phyloP scores from a whole-genome alignment of 2,888 invertebrate genomes.

The Pristionchus mayeri region DNA sequence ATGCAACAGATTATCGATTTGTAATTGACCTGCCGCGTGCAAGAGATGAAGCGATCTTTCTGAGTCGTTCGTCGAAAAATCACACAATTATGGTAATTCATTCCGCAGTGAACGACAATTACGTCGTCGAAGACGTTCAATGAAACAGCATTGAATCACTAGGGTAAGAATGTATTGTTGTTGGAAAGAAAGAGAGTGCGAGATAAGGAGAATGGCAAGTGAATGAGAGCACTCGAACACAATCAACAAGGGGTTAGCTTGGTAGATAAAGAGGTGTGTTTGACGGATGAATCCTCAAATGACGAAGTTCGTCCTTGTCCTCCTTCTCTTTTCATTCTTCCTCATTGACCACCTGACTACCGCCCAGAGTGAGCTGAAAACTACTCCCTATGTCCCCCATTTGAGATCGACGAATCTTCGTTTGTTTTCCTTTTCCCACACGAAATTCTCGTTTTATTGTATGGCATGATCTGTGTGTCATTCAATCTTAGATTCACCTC shows the following conservation, averaged over 20 bases:
- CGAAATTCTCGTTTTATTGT: too few relatives aligned
- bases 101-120: neutral
- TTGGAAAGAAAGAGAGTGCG: too few relatives aligned
- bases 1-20: conserved; percentile 35
- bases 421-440: neutral
- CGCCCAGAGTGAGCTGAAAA: neutral
- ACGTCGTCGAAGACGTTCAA: conserved; percentile 6
- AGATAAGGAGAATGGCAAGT: neutral
- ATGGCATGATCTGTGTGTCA: neutral
- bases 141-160: too few relatives aligned
- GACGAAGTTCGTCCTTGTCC: neutral
- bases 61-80: neutral
- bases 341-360: neutral
- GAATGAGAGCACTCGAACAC: neutral
- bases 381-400: neutral
- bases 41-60: conserved; percentile 36
- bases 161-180: too few relatives aligned
- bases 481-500: neutral
- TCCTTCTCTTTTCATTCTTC: neutral
- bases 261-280: neutral
- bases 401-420: neutral
- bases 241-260: neutral
- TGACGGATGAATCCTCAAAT: neutral
- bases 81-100: too few relatives aligned
- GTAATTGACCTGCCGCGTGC: neutral